phyloP scores from a whole-genome alignment of 2,888 invertebrate genomes.

The Priocnemis perturbator region DNA sequence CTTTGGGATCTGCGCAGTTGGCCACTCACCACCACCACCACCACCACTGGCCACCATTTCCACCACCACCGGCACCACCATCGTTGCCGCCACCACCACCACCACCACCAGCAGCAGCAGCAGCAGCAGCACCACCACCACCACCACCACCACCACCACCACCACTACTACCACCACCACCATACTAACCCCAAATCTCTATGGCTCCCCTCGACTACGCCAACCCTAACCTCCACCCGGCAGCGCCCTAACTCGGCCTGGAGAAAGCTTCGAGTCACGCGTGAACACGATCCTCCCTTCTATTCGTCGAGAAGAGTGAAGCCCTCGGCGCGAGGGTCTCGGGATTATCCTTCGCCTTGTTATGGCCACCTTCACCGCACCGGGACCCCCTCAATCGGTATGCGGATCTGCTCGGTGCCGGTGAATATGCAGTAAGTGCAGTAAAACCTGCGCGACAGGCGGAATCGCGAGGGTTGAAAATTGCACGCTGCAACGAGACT shows the following conservation, averaged over 20 bases:
- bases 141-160: slow-evolving; percentile 21
- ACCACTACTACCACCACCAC: slow-evolving; percentile 28
- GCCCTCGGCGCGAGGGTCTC: too few species aligned
- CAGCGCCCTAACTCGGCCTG: slow-evolving; percentile 50
- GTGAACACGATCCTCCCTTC: slow-evolving; percentile 49
- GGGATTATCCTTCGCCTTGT: neutral
- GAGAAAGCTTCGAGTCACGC: slow-evolving; percentile 47
- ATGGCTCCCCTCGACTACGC: slow-evolving; percentile 43
- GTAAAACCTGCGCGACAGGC: neutral
- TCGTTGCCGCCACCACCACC: slow-evolving; percentile 12
- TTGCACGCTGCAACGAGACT: too few species aligned
- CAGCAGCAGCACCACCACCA: slow-evolving; percentile 8
- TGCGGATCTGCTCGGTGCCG: neutral
- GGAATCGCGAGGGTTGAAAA: too few species aligned
- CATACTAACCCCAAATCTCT: slow-evolving; percentile 51
- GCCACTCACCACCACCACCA: slow-evolving; percentile 37
- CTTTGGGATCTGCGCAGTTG: slow-evolving; percentile 64
- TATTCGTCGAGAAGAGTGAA: slow-evolving; percentile 10
- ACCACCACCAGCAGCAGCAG: slow-evolving; percentile 24
- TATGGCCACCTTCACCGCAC: neutral
- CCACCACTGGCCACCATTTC: slow-evolving; percentile 19
- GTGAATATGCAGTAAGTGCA: neutral
- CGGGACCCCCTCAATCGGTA: neutral
- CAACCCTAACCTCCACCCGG: slow-evolving; percentile 51
- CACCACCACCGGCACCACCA: slow-evolving; percentile 36